A percentile compares a stretch with the other conserved stretches of the same genome.
Evolutionary conservation across 2,888 invertebrate species (phyloP).

Genomic region (Monopis laevigella): DNA sequence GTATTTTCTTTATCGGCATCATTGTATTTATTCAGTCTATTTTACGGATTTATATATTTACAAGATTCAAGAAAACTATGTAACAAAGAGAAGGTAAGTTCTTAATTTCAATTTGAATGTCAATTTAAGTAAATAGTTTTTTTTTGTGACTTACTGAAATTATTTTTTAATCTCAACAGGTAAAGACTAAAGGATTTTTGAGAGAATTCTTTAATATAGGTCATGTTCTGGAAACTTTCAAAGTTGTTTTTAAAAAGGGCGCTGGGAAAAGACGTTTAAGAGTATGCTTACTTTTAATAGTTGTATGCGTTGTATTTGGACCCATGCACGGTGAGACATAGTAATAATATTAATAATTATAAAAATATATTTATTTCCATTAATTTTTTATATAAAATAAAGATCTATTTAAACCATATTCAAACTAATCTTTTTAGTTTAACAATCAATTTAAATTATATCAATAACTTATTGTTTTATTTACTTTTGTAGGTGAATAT

Average conservation of each 20-base stretch:
- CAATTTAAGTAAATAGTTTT: neutral
- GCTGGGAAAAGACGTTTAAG: constrained; percentile 75
- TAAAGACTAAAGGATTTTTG: constrained; percentile 30
- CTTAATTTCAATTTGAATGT: neutral
- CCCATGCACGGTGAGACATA: constrained; percentile 80
- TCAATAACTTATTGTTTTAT: no score
- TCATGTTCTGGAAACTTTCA: constrained; percentile 80
- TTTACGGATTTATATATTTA: constrained; percentile 76
- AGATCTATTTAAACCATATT: no score
- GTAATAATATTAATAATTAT: no score
- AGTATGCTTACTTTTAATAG: constrained; percentile 78
- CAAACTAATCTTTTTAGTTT: no score
- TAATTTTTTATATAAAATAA: no score
- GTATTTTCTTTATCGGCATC: constrained; percentile 78
- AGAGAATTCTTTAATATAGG: constrained; percentile 79
- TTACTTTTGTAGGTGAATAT: constrained; percentile 24
- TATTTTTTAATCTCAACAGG: constrained; percentile 4
- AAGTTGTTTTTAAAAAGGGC: constrained; percentile 79
- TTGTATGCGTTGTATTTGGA: constrained; percentile 85
- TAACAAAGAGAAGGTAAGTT: constrained; percentile 26
- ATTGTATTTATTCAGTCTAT: constrained; percentile 76
- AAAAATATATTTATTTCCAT: no score
- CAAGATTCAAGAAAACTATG: constrained; percentile 59
- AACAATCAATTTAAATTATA: no score
- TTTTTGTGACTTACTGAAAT: neutral